Conservation (phyloP, 2,888 invertebrate species). For the Teleiodes luculella region DNA sequence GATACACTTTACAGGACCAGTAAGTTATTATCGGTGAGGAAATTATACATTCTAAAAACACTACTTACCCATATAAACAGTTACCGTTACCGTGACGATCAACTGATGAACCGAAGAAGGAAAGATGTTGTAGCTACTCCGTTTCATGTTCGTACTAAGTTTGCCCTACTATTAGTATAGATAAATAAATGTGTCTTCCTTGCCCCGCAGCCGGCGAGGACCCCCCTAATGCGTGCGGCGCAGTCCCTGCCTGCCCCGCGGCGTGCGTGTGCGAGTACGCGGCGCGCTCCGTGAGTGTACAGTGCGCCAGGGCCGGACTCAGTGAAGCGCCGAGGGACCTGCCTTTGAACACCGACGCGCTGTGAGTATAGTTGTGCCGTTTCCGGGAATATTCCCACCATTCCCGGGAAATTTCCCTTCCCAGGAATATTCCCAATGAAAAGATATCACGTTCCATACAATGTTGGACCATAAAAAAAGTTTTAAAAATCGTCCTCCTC, state of each 20-base stretch:
- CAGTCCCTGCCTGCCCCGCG: slow-evolving; percentile 91
- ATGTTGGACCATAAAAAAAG: too few relatives aligned
- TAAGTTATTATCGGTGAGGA: background rate
- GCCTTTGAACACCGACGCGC: slow-evolving; percentile 93
- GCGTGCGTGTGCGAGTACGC: slow-evolving; percentile 88
- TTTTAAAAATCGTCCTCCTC: too few relatives aligned
- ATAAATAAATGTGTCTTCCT: too few relatives aligned
- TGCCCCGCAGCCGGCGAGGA: slow-evolving; percentile 89
- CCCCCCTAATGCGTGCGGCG: slow-evolving; percentile 89
- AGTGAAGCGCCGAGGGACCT: slow-evolving; percentile 92
- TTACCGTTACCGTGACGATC: too few relatives aligned
- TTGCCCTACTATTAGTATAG: too few relatives aligned
- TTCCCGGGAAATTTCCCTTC: too few relatives aligned
- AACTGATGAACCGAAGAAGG: background rate
- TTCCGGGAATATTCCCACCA: too few relatives aligned
- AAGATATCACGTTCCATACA: too few relatives aligned
- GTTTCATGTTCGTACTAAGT: background rate
- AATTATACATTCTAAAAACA: slow-evolving; percentile 5
- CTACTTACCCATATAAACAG: slow-evolving; percentile 21
- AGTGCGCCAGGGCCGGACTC: slow-evolving; percentile 91
- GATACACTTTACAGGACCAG: background rate
- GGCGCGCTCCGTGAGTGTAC: slow-evolving; percentile 83
- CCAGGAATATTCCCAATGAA: too few relatives aligned
- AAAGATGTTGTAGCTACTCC: too few relatives aligned
- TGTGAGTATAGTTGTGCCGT: slow-evolving; percentile 85